Conservation (phyloP, 2,888 invertebrate genomes). For the Norana najaformis region DNA sequence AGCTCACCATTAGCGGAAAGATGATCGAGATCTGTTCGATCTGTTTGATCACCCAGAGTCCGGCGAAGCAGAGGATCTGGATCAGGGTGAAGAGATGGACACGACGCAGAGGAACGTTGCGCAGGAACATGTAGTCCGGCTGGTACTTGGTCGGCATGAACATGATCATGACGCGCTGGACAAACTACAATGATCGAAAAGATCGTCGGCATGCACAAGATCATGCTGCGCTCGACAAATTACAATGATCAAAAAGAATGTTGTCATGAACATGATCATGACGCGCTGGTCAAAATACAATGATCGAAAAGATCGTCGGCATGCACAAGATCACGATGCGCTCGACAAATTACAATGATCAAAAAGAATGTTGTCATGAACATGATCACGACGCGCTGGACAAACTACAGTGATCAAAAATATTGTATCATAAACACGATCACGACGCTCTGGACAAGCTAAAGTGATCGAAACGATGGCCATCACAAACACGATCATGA, state of each 20-base stretch:
- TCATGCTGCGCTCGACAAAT: neutral
- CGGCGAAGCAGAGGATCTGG: slow-evolving; percentile 60
- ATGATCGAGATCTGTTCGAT: slow-evolving; percentile 91
- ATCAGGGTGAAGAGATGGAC: slow-evolving; percentile 64
- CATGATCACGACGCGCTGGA: no score
- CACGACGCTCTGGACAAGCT: no score
- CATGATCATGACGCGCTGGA: slow-evolving; percentile 90
- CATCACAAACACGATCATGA: no score
- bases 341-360: neutral
- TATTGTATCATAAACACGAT: no score
- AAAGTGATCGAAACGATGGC: no score
- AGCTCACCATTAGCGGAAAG: slow-evolving; percentile 85
- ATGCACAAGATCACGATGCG: neutral
- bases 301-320: neutral
- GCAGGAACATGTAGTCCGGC: slow-evolving; percentile 93
- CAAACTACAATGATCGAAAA: slow-evolving; percentile 72
- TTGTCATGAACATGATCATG: slow-evolving; percentile 91
- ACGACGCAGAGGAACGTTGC: slow-evolving; percentile 89
- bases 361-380: no score
- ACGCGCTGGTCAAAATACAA: slow-evolving; percentile 90
- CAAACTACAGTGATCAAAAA: no score
- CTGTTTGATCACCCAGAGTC: slow-evolving; percentile 68
- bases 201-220: no score
- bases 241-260: neutral
- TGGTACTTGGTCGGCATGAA: slow-evolving; percentile 98